phyloP scores from a whole-genome alignment of 2,888 invertebrate genomes.

The Synanthedon andrenaeformis region DNA sequence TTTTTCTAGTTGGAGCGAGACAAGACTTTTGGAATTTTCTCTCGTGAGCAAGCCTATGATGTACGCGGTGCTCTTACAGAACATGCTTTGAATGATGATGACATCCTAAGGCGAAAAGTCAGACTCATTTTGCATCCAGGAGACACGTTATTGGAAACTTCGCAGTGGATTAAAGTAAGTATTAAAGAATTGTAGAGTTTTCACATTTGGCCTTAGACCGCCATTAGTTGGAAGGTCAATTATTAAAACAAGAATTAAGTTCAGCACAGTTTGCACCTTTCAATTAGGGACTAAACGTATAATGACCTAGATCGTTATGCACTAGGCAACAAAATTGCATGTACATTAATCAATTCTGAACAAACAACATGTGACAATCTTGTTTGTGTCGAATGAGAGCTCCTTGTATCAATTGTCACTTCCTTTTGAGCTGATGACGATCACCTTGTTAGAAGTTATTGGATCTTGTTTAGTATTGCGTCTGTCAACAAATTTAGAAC shows the following conservation, averaged over 20 bases:
- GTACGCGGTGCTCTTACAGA: slow-evolving; percentile 36
- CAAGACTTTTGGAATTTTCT: slow-evolving; percentile 56
- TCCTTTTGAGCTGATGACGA: not conserved
- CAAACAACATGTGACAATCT: not conserved
- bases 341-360: too few relatives aligned
- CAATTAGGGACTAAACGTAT: not conserved
- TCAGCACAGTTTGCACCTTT: too few relatives aligned
- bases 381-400: not conserved
- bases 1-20: slow-evolving; percentile 48
- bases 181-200: not conserved
- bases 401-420: slow-evolving; percentile 1
- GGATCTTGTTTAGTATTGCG: too few relatives aligned
- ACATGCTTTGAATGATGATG: slow-evolving; percentile 37
- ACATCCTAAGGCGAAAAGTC: slow-evolving; percentile 55
- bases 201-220: too few relatives aligned
- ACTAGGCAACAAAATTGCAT: too few relatives aligned
- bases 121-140: slow-evolving; percentile 63
- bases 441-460: not conserved
- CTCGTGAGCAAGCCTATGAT: slow-evolving; percentile 50
- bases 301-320: too few relatives aligned
- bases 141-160: slow-evolving; percentile 54
- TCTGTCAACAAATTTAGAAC: too few relatives aligned
- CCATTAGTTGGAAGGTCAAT: too few relatives aligned
- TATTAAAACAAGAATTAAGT: too few relatives aligned
- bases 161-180: slow-evolving; percentile 64